phyloP scores from a whole-genome alignment of 35 echinoderm and acorn worm species.

The Ptychodera flava region DNA sequence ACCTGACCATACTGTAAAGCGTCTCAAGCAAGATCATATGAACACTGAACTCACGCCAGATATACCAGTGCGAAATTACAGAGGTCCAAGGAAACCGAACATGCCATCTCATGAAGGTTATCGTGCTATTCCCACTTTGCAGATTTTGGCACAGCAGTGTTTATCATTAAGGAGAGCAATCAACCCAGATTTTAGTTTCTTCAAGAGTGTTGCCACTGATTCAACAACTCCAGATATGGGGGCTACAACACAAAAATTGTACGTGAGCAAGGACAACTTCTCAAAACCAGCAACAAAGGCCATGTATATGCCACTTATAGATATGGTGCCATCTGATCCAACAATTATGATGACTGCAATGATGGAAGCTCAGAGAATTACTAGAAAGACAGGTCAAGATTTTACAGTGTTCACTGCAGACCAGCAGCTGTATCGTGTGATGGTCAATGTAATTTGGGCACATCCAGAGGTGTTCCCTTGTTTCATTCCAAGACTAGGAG shows the following conservation, averaged over 20 bases:
- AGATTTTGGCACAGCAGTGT: constrained; percentile 18
- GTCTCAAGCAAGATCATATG: constrained; percentile 40
- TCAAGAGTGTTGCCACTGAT: constrained; percentile 13
- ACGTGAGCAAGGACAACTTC: constrained; percentile 10
- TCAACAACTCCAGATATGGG: constrained; percentile 20
- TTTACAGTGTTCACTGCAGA: constrained; percentile 47
- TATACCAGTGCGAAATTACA: constrained; percentile 20
- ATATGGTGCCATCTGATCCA: constrained; percentile 44
- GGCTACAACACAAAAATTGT: constrained; percentile 35
- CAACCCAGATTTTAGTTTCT: constrained; percentile 24
- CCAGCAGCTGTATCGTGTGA: constrained; percentile 46
- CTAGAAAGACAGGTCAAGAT: constrained; percentile 11
- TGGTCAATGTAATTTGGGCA: constrained; percentile 50
- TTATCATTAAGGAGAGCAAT: constrained; percentile 37
- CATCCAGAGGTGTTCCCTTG: constrained; percentile 22
- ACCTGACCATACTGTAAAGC: too few species aligned
- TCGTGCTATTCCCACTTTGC: neutral
- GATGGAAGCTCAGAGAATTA: constrained; percentile 19
- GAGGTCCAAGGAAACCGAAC: constrained; percentile 26
- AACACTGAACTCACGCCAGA: constrained; percentile 8
- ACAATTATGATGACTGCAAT: constrained; percentile 57
- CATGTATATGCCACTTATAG: constrained; percentile 43
- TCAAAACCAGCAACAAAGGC: constrained; percentile 30
- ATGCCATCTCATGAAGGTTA: constrained; percentile 1
- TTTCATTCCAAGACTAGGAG: too few species aligned